phyloP scores from a whole-genome alignment of 2,113 vertebrate genomes.

The Pteronura brasiliensis region DNA sequence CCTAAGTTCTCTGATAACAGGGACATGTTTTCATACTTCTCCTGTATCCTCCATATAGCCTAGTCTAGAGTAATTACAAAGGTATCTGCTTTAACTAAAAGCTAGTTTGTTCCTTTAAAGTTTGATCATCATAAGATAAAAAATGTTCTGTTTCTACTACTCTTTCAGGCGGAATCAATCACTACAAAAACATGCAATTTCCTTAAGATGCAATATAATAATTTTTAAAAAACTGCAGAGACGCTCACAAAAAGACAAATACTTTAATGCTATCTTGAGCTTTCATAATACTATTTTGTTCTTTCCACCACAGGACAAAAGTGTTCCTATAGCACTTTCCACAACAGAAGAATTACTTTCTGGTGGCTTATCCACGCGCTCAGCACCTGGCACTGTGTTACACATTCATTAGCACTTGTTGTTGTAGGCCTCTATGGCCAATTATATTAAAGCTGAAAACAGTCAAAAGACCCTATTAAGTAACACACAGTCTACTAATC shows the following conservation, averaged over 20 bases:
- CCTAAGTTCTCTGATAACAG: background rate
- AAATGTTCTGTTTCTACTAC: background rate
- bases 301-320: constrained; percentile 40
- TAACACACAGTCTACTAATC: background rate
- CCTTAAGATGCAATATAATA: background rate
- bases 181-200: background rate
- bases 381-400: background rate
- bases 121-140: constrained; percentile 7
- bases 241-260: background rate
- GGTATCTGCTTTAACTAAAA: background rate
- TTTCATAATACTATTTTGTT: background rate
- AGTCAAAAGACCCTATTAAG: background rate
- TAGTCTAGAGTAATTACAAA: background rate
- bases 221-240: background rate
- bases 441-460: constrained; percentile 63
- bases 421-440: background rate
- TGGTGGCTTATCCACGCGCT: background rate
- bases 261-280: background rate
- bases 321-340: constrained; percentile 5
- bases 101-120: background rate
- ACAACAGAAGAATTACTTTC: constrained; percentile 20
- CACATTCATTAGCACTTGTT: constrained; percentile 12
- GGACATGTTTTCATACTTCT: background rate
- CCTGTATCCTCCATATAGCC: background rate
- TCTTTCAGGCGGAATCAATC: background rate